phyloP scores from a whole-genome alignment of 2,888 invertebrate species.

The Morpho helenor region DNA sequence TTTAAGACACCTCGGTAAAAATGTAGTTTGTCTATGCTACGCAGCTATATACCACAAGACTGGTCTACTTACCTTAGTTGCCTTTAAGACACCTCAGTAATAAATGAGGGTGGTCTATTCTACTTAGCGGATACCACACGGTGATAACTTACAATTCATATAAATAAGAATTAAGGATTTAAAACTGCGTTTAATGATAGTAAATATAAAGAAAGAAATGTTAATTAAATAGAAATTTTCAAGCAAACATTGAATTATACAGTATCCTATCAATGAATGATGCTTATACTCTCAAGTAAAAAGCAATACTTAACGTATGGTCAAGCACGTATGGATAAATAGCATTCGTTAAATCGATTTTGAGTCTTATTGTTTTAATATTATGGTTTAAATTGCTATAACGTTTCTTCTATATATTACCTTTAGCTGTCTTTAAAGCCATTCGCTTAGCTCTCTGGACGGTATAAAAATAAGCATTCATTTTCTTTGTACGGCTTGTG shows the following conservation, averaged over 20 bases:
- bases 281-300: constrained; percentile 34
- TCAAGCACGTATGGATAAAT: constrained; percentile 28
- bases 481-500: constrained; percentile 25
- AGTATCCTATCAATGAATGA: constrained; percentile 22
- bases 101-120: too few relatives aligned
- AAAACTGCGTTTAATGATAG: too few relatives aligned
- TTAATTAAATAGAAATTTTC: neutral
- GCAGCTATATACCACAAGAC: too few relatives aligned
- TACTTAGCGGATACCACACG: too few relatives aligned
- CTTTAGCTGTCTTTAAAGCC: constrained; percentile 25
- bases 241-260: constrained; percentile 27
- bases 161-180: too few relatives aligned
- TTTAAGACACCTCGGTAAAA: too few relatives aligned
- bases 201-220: too few relatives aligned
- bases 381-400: constrained; percentile 13
- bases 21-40: too few relatives aligned
- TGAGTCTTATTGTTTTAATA: constrained; percentile 9
- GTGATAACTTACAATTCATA: too few relatives aligned
- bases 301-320: constrained; percentile 43
- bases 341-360: constrained; percentile 25
- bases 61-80: too few relatives aligned
- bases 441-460: constrained; percentile 29
- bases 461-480: constrained; percentile 32
- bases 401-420: constrained; percentile 15
- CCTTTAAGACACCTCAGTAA: too few relatives aligned